phyloP scores from a whole-genome alignment of 2,113 vertebrate species.

The Zosterops lateralis region DNA sequence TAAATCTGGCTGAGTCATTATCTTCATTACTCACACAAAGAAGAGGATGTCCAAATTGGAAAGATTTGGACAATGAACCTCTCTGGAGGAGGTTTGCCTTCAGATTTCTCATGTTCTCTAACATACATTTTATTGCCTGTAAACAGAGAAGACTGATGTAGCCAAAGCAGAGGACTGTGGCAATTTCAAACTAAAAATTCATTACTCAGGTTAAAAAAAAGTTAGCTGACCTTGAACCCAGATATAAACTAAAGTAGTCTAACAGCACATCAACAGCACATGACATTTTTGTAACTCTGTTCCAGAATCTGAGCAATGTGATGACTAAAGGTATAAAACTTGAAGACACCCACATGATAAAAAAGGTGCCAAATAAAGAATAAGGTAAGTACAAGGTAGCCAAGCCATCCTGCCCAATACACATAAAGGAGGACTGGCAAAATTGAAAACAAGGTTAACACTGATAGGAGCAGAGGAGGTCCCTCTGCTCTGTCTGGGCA shows the following conservation, averaged over 20 bases:
- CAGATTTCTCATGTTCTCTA: background rate
- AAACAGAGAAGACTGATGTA: background rate
- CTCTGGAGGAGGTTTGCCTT: background rate
- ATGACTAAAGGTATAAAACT: background rate
- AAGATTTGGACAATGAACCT: background rate
- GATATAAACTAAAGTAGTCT: background rate
- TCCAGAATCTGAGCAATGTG: background rate
- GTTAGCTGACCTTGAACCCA: background rate
- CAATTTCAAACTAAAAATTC: background rate
- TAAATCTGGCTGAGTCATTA: background rate
- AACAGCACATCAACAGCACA: fast-evolving
- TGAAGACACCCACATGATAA: background rate
- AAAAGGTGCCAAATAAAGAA: background rate
- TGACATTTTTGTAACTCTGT: background rate
- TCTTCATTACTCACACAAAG: background rate
- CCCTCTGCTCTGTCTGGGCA: background rate
- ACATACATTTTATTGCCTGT: background rate
- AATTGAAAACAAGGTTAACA: background rate
- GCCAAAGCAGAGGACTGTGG: background rate
- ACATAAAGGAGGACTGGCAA: background rate
- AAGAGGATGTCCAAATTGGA: background rate
- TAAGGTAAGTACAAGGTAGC: background rate
- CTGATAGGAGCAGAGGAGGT: background rate
- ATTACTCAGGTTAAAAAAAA: background rate
- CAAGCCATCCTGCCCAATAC: background rate